These are phyloP conservation scores for Setipinna tenuifilis DNA, from an alignment of 2,797 vertebrate genomes.

Conservation along the genomic window DNA sequence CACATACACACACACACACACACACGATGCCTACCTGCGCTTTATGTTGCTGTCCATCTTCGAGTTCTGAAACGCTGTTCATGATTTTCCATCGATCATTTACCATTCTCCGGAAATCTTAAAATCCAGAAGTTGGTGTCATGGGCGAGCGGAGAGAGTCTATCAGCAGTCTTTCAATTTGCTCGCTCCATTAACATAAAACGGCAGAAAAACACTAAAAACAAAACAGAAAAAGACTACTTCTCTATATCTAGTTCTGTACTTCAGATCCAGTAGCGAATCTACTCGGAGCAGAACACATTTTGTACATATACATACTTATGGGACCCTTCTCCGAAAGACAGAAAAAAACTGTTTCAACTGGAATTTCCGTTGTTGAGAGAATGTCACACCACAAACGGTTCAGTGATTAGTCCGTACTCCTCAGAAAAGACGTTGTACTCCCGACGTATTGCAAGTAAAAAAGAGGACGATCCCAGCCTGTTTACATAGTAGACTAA, in stretches of 20 bases:
- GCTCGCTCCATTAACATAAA: slow-evolving; percentile 48
- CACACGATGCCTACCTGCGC: slow-evolving; percentile 74
- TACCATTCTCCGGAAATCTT: slow-evolving; percentile 73
- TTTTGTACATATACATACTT: slow-evolving; percentile 42
- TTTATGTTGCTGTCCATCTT: slow-evolving; percentile 76
- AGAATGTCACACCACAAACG: not conserved
- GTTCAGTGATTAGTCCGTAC: not conserved
- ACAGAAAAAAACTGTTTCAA: not conserved
- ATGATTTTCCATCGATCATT: slow-evolving; percentile 85
- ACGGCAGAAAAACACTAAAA: not conserved
- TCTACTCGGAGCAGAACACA: slow-evolving; percentile 26
- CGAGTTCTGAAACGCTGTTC: slow-evolving; percentile 84
- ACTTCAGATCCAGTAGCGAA: slow-evolving; percentile 3
- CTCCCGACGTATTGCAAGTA: not conserved
- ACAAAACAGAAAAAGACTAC: slow-evolving; percentile 48
- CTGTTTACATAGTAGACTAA: slow-evolving; percentile 15
- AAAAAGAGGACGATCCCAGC: not conserved
- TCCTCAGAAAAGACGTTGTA: not conserved
- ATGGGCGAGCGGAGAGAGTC: slow-evolving; percentile 42
- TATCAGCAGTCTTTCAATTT: slow-evolving; percentile 48
- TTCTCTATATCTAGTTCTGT: slow-evolving; percentile 30
- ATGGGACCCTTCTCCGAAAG: slow-evolving; percentile 35
- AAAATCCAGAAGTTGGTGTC: slow-evolving; percentile 56
- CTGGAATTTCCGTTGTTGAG: slow-evolving; percentile 1
- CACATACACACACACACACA: slow-evolving; percentile 3